Base-by-base conservation (phyloP, 1,140 invertebrate species). In the Odontomachus brunneus region DNA sequence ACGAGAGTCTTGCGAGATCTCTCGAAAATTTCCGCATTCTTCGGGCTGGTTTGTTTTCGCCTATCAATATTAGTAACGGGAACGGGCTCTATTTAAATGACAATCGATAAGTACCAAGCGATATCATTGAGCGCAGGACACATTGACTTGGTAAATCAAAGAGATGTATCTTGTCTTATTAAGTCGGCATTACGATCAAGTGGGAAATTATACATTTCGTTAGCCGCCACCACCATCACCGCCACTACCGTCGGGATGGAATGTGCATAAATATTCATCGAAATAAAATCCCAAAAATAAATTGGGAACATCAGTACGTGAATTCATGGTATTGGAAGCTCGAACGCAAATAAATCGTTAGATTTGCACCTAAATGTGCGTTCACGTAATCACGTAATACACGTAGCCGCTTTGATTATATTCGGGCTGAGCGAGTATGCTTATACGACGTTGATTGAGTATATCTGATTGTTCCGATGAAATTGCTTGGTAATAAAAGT, bases 201-300 rank as follows among this genome's bases (percentile, higher is more conserved):
- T 19, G 62, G 24, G 53, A 7, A 60, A 60, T 60, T 74, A 74
- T 74, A 74, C 72, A 0, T 72, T 26, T 62, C 17, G 17, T 44
- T 12, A 12, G 33, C 24, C 24, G 26, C 59, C 14, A 15, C 38
- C 12, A 4, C n/a, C 5, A n/a, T 11, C 19, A 15, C 38, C 38
- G 38, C 29, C 29, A 7, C n/a, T 7, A n/a, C 19, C 19, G 22
- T 7, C 38, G 38, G 38, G 38, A 44, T 26, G 57, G 26, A n/a
- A 48, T n/a, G 12, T 51, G 48, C 3, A 75, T 75, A 75, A 63
- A 75, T 75, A 75, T 75, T 63, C 44, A 63, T 75, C 33, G 7
- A 29, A 63, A 26, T 22, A 22, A 57, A 19, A 73, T 53, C 7
- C 17, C 12, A 53, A 24, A 48, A 74, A 33, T 11, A 63, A 75